Evolutionary conservation across 2,797 vertebrate species (phyloP).

Genomic region (Enoplosus armatus): DNA sequence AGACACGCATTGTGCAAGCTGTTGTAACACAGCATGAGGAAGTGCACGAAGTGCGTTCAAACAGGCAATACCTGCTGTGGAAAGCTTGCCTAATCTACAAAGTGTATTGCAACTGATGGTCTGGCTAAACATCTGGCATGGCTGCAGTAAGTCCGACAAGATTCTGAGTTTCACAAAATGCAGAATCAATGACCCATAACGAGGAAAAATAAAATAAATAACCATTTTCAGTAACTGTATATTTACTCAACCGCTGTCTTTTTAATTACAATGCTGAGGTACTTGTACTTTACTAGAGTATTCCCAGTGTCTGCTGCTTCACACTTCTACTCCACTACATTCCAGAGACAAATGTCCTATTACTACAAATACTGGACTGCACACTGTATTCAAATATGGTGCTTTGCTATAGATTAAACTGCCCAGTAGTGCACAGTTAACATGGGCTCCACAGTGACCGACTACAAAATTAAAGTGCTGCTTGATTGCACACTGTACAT

Average conservation of each 20-base stretch:
- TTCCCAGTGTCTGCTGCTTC: neutral
- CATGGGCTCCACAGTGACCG: neutral
- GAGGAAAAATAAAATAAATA: too few relatives aligned
- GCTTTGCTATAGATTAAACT: too few relatives aligned
- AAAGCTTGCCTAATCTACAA: neutral
- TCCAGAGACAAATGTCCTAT: neutral
- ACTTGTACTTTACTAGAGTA: too few relatives aligned
- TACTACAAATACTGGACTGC: neutral
- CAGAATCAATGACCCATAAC: neutral
- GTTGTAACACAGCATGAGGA: slow-evolving; percentile 11
- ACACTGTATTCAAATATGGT: neutral
- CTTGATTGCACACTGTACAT: neutral
- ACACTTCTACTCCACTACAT: neutral
- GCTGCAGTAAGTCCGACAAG: neutral
- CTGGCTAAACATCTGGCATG: neutral
- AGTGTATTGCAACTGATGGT: neutral
- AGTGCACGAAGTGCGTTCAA: neutral
- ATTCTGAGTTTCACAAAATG: neutral
- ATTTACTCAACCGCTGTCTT: neutral
- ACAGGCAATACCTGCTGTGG: neutral
- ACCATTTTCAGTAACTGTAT: too few relatives aligned
- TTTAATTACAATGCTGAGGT: too few relatives aligned
- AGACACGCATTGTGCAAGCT: slow-evolving; percentile 22
- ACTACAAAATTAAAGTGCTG: neutral
- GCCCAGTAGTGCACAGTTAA: neutral